Percentiles rank a stretch among this genome's conserved stretches.
Evolutionary conservation across 2,113 vertebrate species (phyloP).

Genomic region (Athene cunicularia): DNA sequence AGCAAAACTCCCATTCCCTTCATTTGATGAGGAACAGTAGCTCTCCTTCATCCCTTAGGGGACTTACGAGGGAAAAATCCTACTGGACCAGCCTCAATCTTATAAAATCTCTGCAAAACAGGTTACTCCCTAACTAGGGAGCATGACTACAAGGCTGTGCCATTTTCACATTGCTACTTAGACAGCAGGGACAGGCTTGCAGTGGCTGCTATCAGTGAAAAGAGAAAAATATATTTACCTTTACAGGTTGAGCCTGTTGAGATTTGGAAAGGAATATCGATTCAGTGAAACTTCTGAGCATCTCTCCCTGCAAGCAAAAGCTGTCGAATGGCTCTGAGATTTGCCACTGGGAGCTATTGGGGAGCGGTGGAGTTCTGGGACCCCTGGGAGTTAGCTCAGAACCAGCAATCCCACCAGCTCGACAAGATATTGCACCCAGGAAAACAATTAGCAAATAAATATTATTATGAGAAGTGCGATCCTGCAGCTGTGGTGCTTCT

Average conservation of each 20-base stretch:
- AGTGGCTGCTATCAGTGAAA: background rate
- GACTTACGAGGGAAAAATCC: background rate
- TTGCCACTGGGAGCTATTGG: background rate
- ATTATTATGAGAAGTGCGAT: background rate
- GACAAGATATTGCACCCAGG: accelerated
- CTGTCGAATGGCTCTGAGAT: background rate
- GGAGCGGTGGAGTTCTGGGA: background rate
- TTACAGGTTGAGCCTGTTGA: background rate
- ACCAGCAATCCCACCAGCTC: background rate
- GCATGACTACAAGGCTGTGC: background rate
- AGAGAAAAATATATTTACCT: background rate
- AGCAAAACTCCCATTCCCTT: background rate
- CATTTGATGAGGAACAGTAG: background rate
- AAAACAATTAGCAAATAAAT: background rate
- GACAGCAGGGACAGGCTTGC: background rate
- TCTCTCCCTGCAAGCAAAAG: background rate
- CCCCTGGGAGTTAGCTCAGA: background rate
- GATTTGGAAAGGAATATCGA: background rate
- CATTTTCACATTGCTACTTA: accelerated
- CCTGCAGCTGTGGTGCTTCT: background rate
- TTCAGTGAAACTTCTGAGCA: background rate
- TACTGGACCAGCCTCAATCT: background rate
- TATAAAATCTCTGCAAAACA: background rate
- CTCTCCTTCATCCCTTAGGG: background rate
- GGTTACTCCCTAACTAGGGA: accelerated